Conservation (phyloP, 2,888 invertebrate genomes). For the Catocala fraxini region DNA sequence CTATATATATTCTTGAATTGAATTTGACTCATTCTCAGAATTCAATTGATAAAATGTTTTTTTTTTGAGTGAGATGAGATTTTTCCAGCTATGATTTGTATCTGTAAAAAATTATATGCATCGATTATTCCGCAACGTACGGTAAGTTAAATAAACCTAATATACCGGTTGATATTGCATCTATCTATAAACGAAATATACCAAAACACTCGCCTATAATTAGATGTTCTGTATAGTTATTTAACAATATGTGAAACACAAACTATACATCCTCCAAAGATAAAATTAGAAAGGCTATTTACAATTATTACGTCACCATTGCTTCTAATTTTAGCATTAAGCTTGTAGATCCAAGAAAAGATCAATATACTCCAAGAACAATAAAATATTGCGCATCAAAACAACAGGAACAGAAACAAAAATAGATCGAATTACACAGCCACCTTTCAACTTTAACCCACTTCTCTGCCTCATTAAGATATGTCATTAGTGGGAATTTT, state of each 20-base stretch:
- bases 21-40: too few relatives aligned
- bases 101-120: too few relatives aligned
- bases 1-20: too few relatives aligned
- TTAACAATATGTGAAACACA: neutral
- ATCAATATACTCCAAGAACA: neutral
- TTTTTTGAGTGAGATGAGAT: too few relatives aligned
- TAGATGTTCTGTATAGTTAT: neutral
- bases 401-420: neutral
- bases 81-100: too few relatives aligned
- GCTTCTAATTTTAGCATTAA: constrained; percentile 5
- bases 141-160: too few relatives aligned
- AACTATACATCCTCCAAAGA: constrained; percentile 2
- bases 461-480: neutral
- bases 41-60: too few relatives aligned
- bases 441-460: neutral
- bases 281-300: constrained; percentile 13
- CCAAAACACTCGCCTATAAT: neutral
- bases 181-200: too few relatives aligned
- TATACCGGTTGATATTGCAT: too few relatives aligned
- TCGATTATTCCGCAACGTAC: too few relatives aligned
- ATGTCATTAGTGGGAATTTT: neutral
- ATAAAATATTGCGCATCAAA: neutral
- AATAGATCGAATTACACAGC: neutral
- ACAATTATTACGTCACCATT: constrained; percentile 4
- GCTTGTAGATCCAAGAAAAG: neutral